Conservation (phyloP, 2,888 invertebrate species). For the Carterocephalus palaemon region DNA sequence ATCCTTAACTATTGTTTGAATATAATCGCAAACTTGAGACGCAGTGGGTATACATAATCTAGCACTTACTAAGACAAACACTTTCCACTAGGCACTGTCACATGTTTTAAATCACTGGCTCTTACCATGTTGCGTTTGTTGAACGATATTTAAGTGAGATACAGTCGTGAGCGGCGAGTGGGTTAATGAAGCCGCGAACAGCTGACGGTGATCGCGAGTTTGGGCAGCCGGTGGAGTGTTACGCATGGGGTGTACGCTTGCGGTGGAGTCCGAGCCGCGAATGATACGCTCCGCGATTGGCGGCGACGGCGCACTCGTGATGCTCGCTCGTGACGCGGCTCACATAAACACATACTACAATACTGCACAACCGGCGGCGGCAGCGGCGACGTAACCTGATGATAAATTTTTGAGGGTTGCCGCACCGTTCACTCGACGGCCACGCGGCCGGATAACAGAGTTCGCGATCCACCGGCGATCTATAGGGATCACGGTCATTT, state of each 20-base stretch:
- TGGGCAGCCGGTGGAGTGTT: conserved; percentile 42
- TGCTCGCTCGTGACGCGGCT: conserved; percentile 53
- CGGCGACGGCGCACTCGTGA: conserved; percentile 67
- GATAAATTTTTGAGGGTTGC: conserved; percentile 65
- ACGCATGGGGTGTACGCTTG: conserved; percentile 55
- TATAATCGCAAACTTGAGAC: conserved; percentile 4
- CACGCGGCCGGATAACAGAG: conserved; percentile 61
- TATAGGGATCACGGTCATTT: conserved; percentile 54
- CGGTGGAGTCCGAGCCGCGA: conserved; percentile 65
- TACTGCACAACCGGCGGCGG: conserved; percentile 51
- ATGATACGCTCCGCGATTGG: conserved; percentile 60
- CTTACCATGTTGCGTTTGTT: conserved; percentile 66
- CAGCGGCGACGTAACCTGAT: conserved; percentile 53
- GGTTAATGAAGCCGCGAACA: conserved; percentile 49
- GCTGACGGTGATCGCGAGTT: conserved; percentile 62
- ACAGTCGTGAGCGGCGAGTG: conserved; percentile 33
- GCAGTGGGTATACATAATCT: background rate
- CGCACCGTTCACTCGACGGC: conserved; percentile 55
- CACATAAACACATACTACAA: conserved; percentile 55
- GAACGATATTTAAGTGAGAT: conserved; percentile 36
- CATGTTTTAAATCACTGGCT: conserved; percentile 44
- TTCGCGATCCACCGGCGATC: conserved; percentile 50
- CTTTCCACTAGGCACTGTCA: conserved; percentile 56
- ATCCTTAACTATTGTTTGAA: conserved; percentile 12
- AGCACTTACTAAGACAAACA: conserved; percentile 39